Evolutionary conservation across 2,797 vertebrate genomes (phyloP), one percentile per base, ranked within the genome.

Genomic region (Crenichthys baileyi): DNA sequence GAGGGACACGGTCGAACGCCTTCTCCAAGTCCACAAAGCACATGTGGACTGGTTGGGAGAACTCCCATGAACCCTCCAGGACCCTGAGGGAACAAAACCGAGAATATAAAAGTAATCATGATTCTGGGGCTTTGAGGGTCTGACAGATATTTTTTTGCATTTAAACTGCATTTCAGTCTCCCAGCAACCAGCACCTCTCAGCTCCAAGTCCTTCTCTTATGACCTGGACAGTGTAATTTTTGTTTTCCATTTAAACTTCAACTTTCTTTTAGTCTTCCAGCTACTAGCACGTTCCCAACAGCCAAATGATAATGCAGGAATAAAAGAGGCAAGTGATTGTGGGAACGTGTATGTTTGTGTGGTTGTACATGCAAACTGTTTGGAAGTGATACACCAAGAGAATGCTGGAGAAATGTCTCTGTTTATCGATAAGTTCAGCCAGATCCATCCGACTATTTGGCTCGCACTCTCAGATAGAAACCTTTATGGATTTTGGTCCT

Each of bases 401-500:
- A 86, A 15, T 67, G 60, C 50, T 26, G 11, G 70, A 79, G 67
- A 41, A 74, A 26, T 71, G 73, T 22, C 36, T 71, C 76, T 78
- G 74, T 74, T 73, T 71, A 81, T 50, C 53, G 68, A 89, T 85
- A 81, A 83, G 76, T 77, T 82, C 67, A 78, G 76, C 65, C 84
- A 75, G 13, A 39, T 70, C 4, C 24, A 75, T 81, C 86, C 83
- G 83, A 75, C 79, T 20, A 70, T 76, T 72, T 87, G 79, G 85
- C 87, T 83, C 60, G 44, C 44, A 60, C 36, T 55, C 87, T 80
- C 84, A 85, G 82, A 89, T 84, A 81, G 82, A 85, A 73, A 70
- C 78, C 85, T 88, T 90, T 80, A 79, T 61, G 76, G 71, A 70
- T 88, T 75, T 80, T 85, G 89, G 87, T 85, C 81, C 74, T 67